Base-by-base conservation (phyloP, 2,888 invertebrate species). In the Lasius platythorax region DNA sequence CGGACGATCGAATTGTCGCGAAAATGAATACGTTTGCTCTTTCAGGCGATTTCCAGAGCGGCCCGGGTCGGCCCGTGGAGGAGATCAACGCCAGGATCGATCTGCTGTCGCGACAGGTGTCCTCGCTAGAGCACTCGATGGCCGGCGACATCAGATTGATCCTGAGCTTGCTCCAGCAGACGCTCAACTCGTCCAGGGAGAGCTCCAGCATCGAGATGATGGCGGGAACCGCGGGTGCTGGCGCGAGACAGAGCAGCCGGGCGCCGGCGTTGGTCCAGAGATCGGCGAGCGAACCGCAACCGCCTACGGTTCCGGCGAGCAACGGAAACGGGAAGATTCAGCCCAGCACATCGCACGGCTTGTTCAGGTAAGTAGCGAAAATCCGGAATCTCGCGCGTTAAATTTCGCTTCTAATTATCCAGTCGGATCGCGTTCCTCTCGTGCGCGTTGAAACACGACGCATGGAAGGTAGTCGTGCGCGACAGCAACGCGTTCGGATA, bases 121-220 rank as follows among this genome's bases (percentile, higher is more conserved):
- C 97, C 68, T 96, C 96, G 73, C 95, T 98, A 91, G 98, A 98
- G 94, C 96, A 96, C 86, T 97, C 97, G 53, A 96, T 98, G 92
- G 97, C 97, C 33, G 95, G 96, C 11, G 98, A 98, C 93, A 97
- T 98, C 89, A 96, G 97, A 89, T 96, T 97, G 87, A 98, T 98
- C 87, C 95, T 98, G 92, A 96, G 96, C 75, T 94, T 97, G 88
- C 95, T 97, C 83, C 96, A 97, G 92, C 95, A 96, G 87, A 95
- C 95, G n/a, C 90, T 94, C 23, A 94, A 95, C 85, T 93, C 93
- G 67, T 94, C 94, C 53, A 92, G 93, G 84, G 94, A 94, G 64
- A 94, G 93, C 82, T 93, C 94, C 30, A 94, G 94, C 74, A 91
- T 93, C 79, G 94, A 95, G 67, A 94, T 93, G 93, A 94, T 93